Evolutionary conservation across 2,888 invertebrate species (phyloP), one percentile per base, ranked within the genome.

Genomic region (Emesis castigata): DNA sequence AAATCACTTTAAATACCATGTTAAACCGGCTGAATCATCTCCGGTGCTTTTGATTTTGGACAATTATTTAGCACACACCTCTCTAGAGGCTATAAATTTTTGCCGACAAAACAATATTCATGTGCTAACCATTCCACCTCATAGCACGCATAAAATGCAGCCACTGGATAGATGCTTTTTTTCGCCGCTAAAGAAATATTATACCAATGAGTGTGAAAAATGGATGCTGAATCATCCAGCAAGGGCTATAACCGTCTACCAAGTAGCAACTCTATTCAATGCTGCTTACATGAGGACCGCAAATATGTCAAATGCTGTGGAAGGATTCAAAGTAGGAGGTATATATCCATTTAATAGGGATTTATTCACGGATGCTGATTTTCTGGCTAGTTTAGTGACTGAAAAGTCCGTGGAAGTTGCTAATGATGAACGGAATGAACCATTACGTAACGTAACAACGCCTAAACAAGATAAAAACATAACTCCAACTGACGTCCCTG

Each of bases 201-300:
- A 77, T 53, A 62, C 81, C 7, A 44, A 16, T 18, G 84, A 85
- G 74, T 85, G 85, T 79, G 81, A 88, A 65, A 85, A 86, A 80
- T 87, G 86, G 83, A 9, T 86, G 44, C 39, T 77, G 2, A 85
- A 84, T 69, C 79, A 87, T 75, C 87, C 88, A 58, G 86, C 86
- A 4, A 73, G 85, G 69, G 77, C 62, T 5, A 84, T 87, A 58
- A 73, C 31, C 14, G 20, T 44, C 11, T 31, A 7, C 11, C 8
- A 44, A 16, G 9, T 66, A 4, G 44, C 66, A 6, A 18, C 18
- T 1, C 11, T 66, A 44, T n/a, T 44, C 6, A 66, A 44, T 44
- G n/a, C 6, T 31, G 44, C 66, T 66, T 66, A 44, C 14, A 20
- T 44, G 22, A 9, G 22, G 44, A 22, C 66, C 14, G 66, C 66